These are phyloP conservation scores for Paramuricea clavata DNA, from an alignment of 92 coral and sea anemone genomes.

Conservation along the genomic window DNA sequence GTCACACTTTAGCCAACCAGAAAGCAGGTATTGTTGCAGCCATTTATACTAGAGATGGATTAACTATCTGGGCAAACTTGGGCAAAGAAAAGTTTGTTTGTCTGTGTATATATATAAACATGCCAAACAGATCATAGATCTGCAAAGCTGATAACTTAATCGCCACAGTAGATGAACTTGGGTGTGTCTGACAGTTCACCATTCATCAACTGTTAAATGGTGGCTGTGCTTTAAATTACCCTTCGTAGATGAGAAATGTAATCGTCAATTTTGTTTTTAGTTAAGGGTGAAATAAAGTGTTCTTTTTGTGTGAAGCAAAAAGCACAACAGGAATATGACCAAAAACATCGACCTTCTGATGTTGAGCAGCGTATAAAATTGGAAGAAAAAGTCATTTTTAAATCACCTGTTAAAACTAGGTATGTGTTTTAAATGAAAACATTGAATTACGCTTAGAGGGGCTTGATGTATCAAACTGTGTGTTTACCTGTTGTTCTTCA, in stretches of 20 bases:
- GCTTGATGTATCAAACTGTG: no score
- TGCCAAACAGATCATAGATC: no score
- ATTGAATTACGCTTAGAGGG: no score
- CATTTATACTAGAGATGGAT: no score
- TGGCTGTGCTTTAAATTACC: no score
- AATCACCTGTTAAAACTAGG: conserved; percentile 55
- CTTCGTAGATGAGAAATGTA: no score
- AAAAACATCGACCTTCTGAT: conserved; percentile 87
- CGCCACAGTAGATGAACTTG: no score
- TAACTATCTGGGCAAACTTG: background rate
- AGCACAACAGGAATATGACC: conserved; percentile 79
- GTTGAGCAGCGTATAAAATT: conserved; percentile 81
- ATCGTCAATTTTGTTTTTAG: conserved; percentile 61
- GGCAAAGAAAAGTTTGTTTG: no score
- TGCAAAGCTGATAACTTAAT: no score
- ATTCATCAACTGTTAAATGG: no score
- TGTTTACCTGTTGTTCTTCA: background rate
- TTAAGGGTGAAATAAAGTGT: conserved; percentile 80
- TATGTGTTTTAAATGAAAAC: background rate
- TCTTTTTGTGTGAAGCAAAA: conserved; percentile 81
- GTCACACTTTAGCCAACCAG: conserved; percentile 81
- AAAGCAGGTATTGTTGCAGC: conserved; percentile 84
- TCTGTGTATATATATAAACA: no score
- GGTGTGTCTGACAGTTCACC: no score
- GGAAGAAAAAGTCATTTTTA: conserved; percentile 85